These are phyloP conservation scores for Arrhopalites spinosus DNA, from an alignment of 2,888 invertebrate species.

Conservation along the genomic window DNA sequence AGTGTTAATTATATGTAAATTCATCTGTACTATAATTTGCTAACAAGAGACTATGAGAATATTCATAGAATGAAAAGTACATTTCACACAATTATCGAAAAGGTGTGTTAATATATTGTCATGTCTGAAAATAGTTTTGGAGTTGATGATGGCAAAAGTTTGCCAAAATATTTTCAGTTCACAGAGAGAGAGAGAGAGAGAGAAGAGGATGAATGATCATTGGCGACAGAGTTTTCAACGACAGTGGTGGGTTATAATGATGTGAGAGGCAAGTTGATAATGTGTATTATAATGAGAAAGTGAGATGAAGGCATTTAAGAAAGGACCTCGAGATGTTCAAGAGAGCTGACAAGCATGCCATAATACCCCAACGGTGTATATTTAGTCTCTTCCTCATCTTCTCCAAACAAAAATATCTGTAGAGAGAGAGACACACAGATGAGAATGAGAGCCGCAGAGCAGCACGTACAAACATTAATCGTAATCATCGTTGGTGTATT, in stretches of 20 bases:
- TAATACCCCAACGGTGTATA: neutral
- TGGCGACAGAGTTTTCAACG: constrained; percentile 38
- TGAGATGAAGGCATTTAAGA: constrained; percentile 21
- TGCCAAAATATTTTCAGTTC: constrained; percentile 18
- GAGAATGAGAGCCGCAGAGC: neutral
- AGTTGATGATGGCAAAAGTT: constrained; percentile 32
- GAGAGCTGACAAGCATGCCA: too few relatives aligned
- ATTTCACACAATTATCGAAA: constrained; percentile 8
- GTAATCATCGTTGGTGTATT: constrained; percentile 31
- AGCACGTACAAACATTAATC: constrained; percentile 37
- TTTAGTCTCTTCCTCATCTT: neutral
- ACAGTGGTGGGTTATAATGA: constrained; percentile 7
- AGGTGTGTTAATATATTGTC: constrained; percentile 20
- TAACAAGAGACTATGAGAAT: too few relatives aligned
- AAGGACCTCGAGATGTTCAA: too few relatives aligned
- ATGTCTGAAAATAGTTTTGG: constrained; percentile 8
- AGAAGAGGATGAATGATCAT: constrained; percentile 30
- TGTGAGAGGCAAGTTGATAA: constrained; percentile 28
- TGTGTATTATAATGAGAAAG: constrained; percentile 32
- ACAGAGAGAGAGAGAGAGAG: neutral
- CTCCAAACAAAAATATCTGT: neutral
- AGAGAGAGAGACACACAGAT: neutral
- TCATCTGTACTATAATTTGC: too few relatives aligned
- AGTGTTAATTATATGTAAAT: too few relatives aligned
- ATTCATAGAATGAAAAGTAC: neutral